Base-by-base conservation (phyloP, 2,888 invertebrate genomes). In the Dryobota labecula region DNA sequence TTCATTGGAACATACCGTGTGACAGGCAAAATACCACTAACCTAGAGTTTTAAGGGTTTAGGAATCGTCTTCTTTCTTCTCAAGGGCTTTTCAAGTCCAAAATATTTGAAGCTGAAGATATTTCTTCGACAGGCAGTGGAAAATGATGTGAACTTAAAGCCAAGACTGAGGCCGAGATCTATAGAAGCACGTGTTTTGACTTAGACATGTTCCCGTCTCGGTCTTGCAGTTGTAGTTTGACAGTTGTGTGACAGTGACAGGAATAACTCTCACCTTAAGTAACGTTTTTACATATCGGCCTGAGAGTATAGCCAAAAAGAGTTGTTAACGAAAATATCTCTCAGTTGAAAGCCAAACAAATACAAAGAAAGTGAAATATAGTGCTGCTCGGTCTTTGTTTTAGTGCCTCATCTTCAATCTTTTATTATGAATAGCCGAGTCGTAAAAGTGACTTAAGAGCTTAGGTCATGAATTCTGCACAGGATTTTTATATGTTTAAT, bases 391-490 rank as follows among this genome's bases (percentile, higher is more conserved):
- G 62, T 79, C 68, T 69, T 70, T 71, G 83, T 76, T 79, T 84
- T 80, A 82, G 74, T 62, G 68, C 36, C 36, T 54, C 66, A 57
- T 58, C 73, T 78, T 76, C 83, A 80, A 84, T 85, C 76, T 85
- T 85, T 83, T 84, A 80, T 76, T 78, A 78, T 78, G 83, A 77
- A 76, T 83, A 83, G 80, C 74, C 60, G 60, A 60, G 70, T 78
- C 84, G 68, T 85, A 84, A 85, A 83, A 80, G 51, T 82, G 76
- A 79, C 73, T 82, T 74, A 71, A 78, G 70, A 80, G 78, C 76
- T 74, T 38, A 80, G 62, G 70, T 73, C 76, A 78, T 84, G 75
- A 83, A 84, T 80, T 69, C 61, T 83, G 53, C 70, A 63, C 60
- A 43, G 63, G 71, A 73, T 73, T 78, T 80, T 80, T 73, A 82